Conservation (phyloP, 2,888 invertebrate species). For the Limnephilus lunatus region DNA sequence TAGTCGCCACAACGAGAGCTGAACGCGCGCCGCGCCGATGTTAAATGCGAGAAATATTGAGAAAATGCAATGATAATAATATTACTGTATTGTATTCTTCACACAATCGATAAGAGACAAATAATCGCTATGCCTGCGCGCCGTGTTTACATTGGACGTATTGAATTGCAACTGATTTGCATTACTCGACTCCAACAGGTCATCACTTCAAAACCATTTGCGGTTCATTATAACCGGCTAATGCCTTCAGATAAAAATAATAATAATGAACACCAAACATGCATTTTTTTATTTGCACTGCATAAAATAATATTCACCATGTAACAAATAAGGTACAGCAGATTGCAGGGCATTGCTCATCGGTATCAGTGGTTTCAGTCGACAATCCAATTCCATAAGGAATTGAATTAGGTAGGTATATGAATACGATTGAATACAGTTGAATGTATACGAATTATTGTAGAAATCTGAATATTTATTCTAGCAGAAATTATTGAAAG, state of each 20-base stretch:
- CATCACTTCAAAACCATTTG: background rate
- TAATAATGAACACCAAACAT: background rate
- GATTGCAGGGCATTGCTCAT: background rate
- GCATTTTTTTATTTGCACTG: background rate
- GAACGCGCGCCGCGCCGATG: background rate
- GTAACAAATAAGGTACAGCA: background rate
- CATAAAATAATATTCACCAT: background rate
- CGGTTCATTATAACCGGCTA: background rate
- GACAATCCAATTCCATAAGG: background rate
- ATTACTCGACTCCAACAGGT: background rate
- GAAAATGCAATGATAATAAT: background rate
- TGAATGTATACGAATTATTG: too few species aligned
- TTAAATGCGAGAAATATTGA: background rate
- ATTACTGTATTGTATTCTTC: constrained; percentile 20
- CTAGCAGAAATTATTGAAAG: background rate
- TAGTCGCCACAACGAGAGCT: constrained; percentile 9
- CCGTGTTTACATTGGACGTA: background rate
- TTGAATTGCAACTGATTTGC: background rate
- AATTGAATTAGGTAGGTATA: too few species aligned
- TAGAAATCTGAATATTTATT: too few species aligned
- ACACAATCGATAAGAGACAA: background rate
- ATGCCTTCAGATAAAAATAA: background rate
- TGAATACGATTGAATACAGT: too few species aligned
- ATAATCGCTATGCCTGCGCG: background rate
- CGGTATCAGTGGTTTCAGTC: background rate